Evolutionary conservation across 2,113 vertebrate species (phyloP), one percentile per base, ranked within the genome.

Genomic region (Pleuronectes platessa): DNA sequence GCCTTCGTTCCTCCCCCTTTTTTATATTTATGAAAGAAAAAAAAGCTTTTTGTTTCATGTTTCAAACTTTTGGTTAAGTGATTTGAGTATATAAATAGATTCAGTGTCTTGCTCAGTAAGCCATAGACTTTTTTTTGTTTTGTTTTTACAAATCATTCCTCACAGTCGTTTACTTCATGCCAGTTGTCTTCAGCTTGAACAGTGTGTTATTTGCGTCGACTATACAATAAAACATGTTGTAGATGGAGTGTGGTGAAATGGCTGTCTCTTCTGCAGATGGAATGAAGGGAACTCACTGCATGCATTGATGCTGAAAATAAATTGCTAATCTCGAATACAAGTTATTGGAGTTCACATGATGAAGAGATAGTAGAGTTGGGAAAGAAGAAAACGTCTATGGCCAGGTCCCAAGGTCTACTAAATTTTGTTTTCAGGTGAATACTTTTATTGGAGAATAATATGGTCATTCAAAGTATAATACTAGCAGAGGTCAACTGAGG

Each of bases 221-320:
- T 85, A 91, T 90, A 93, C 93, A 94, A 94, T 95, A 94, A 95
- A 93, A 90, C 71, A 86, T 73, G 74, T 87, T 83, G 73, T 92
- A 92, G 90, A 92, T 83, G 62, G 42, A 71, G 13, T 47, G 58
- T 71, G 74, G 18, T 82, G 54, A 71, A 49, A 64, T 61, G 49
- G 17, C 20, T 71, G 69, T 12, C 12, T 45, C 13, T 53, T 18
- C 20, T 53, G 7, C 20, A 18, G 51, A 8, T 7, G 20, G 51
- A 20, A 53, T 53, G 20, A 7, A 18, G 17, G 51, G 8, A 53
- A 20, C 31, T 63, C 71, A 27, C 31, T 37, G 35, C 4, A 23
- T 27, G 47, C 40, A 8, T 0, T 26, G 7, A 45, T 35, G 3
- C 10, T 58, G 20, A 26, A 49, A 35, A 6, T 18, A 12, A 42